These are phyloP conservation scores for Venustoraphidia nigricollis DNA, from an alignment of 2,888 invertebrate genomes.

Conservation along the genomic window DNA sequence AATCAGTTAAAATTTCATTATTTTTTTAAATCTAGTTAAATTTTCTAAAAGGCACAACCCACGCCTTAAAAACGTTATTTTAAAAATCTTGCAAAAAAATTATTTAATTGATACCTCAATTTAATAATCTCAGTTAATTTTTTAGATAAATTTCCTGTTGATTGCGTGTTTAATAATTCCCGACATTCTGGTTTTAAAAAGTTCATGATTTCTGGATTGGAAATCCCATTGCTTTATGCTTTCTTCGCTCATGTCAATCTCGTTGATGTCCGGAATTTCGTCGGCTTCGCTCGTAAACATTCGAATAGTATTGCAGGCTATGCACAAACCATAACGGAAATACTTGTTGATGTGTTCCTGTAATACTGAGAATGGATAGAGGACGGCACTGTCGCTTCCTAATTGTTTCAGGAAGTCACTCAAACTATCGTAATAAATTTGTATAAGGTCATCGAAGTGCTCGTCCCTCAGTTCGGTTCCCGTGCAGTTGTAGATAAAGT, in stretches of 20 bases:
- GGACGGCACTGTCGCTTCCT: not conserved
- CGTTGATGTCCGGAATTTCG: not conserved
- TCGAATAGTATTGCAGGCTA: not conserved
- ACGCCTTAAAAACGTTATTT: too few relatives aligned
- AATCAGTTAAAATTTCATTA: too few relatives aligned
- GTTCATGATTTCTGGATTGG: not conserved
- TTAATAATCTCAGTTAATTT: too few relatives aligned
- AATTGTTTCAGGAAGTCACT: not conserved
- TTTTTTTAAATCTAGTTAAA: too few relatives aligned
- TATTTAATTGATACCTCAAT: too few relatives aligned
- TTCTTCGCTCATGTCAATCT: not conserved
- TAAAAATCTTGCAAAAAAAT: too few relatives aligned
- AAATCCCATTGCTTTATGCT: not conserved
- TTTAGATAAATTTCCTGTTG: not conserved
- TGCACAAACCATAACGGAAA: slow-evolving; percentile 1
- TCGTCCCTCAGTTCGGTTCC: not conserved
- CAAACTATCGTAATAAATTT: slow-evolving; percentile 1
- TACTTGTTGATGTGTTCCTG: slow-evolving; percentile 1
- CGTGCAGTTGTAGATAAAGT: slow-evolving; percentile 1
- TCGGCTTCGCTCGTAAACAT: not conserved
- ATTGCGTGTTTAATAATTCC: slow-evolving; percentile 1
- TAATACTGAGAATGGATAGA: not conserved
- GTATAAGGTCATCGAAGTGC: not conserved
- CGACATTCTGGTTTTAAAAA: not conserved
- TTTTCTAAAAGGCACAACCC: too few relatives aligned